phyloP scores from a whole-genome alignment of 2,888 invertebrate species.

The Ametastegia equiseti region DNA sequence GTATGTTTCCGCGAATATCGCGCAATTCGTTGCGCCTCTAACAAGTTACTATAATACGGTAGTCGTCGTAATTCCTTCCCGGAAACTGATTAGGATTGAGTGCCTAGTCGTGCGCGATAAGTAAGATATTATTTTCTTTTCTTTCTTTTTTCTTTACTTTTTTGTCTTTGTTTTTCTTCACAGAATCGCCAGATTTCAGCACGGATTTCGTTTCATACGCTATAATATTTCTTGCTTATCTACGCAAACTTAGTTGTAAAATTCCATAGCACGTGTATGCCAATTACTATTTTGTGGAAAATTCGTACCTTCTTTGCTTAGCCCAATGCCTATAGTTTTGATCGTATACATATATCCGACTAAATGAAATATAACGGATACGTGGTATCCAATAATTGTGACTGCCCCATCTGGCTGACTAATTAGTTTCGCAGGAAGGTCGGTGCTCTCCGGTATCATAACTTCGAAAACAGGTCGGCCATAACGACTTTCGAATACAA shows the following conservation, averaged over 20 bases:
- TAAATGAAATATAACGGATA: constrained; percentile 8
- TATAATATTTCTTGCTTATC: neutral
- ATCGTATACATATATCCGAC: no score
- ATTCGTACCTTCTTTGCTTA: no score
- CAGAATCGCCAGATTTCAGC: constrained; percentile 7
- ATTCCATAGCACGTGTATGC: no score
- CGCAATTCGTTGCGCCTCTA: neutral
- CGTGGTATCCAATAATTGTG: neutral
- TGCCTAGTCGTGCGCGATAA: neutral
- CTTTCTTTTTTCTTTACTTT: no score
- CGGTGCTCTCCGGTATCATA: neutral
- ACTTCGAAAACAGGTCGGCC: neutral
- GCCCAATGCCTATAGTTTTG: no score
- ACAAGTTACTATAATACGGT: neutral
- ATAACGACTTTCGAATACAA: neutral
- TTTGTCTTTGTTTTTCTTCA: no score
- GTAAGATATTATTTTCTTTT: no score
- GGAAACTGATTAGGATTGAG: constrained; percentile 7
- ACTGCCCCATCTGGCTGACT: no score
- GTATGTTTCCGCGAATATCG: constrained; percentile 16
- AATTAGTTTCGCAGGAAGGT: neutral
- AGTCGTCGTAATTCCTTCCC: constrained; percentile 1
- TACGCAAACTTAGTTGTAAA: neutral
- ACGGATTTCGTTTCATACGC: neutral
- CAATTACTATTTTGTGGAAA: no score